phyloP scores from a whole-genome alignment of 2,113 vertebrate species.

The Eidolon helvum region DNA sequence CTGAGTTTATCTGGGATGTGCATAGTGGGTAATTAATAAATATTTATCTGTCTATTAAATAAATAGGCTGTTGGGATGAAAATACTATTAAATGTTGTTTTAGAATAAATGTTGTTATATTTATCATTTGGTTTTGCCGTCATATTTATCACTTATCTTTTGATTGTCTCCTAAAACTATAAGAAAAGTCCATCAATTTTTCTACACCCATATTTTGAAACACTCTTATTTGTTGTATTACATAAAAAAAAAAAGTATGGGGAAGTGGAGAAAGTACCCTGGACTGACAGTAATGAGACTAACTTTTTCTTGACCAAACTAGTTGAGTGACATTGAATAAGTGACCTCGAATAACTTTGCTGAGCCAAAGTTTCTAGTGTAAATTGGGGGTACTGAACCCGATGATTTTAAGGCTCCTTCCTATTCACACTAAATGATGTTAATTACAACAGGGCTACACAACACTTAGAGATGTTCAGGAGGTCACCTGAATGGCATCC shows the following conservation, averaged over 20 bases:
- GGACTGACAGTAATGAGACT: background rate
- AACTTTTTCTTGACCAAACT: background rate
- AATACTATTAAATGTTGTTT: background rate
- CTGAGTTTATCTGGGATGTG: background rate
- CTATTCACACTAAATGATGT: background rate
- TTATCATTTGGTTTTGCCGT: background rate
- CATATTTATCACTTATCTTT: background rate
- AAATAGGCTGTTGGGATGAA: background rate
- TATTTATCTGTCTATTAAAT: background rate
- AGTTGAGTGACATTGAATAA: background rate
- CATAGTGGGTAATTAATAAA: background rate
- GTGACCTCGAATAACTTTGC: background rate
- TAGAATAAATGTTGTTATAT: background rate
- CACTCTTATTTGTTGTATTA: background rate
- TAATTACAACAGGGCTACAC: background rate
- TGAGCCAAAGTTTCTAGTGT: background rate
- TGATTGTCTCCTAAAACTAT: background rate
- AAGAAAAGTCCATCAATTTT: background rate
- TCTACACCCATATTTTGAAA: background rate
- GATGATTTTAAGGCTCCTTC: background rate
- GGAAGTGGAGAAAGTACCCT: background rate
- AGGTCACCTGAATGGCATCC: background rate
- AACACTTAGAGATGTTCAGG: background rate
- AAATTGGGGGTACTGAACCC: background rate
- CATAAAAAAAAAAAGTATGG: background rate